A percentile compares a stretch with the other conserved stretches of the same genome.
phyloP scores from a whole-genome alignment of 2,113 vertebrate genomes.

The Pelvicachromis taeniatus region DNA sequence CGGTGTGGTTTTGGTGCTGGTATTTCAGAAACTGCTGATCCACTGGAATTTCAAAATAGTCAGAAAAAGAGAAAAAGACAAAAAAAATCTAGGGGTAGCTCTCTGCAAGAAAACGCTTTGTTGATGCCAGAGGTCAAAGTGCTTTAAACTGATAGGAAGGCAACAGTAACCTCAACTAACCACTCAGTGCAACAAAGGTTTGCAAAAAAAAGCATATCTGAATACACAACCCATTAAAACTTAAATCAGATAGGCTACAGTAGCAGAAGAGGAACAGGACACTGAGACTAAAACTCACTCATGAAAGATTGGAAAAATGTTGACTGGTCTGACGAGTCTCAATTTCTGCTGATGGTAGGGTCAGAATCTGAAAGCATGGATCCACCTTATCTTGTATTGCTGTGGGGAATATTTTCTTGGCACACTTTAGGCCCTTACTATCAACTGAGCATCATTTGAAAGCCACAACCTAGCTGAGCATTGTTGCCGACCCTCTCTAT shows the following conservation, averaged over 20 bases:
- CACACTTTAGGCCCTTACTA: neutral
- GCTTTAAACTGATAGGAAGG: neutral
- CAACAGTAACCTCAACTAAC: neutral
- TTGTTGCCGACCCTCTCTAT: neutral
- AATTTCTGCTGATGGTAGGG: neutral
- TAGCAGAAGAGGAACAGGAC: neutral
- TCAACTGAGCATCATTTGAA: neutral
- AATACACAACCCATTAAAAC: neutral
- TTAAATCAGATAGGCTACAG: neutral
- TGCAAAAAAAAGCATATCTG: neutral
- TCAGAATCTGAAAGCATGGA: neutral
- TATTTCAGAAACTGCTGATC: neutral
- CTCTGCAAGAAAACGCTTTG: accelerated
- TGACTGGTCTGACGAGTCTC: neutral
- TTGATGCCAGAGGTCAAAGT: neutral
- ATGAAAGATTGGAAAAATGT: neutral
- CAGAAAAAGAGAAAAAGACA: neutral
- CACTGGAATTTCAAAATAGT: neutral
- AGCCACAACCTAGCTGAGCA: neutral
- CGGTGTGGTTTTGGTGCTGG: neutral
- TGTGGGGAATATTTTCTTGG: neutral
- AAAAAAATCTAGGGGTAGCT: neutral
- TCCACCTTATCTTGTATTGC: neutral
- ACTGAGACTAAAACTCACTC: neutral
- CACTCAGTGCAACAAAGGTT: neutral